Percentiles rank a stretch among this genome's conserved stretches.
These are phyloP conservation scores for Gastracanthus pulcherrimus DNA, from an alignment of 2,888 invertebrate genomes.

Conservation along the genomic window DNA sequence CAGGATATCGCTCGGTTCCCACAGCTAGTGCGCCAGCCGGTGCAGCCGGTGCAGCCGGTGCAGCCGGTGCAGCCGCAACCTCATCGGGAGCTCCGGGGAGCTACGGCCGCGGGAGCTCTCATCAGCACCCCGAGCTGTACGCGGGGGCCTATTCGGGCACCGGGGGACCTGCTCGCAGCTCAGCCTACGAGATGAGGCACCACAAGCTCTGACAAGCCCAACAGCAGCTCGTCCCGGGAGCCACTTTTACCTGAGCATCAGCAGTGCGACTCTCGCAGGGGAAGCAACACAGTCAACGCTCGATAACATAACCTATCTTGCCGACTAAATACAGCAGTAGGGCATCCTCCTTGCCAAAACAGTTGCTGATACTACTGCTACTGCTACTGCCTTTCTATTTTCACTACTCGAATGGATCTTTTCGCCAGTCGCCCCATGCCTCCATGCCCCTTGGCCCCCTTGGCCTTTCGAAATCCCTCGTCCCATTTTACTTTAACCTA, in stretches of 20 bases:
- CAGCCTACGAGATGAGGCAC: constrained; percentile 87
- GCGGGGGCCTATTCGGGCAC: constrained; percentile 84
- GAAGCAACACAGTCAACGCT: neutral
- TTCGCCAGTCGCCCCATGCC: no score
- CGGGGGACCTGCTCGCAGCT: constrained; percentile 71
- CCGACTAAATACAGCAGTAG: neutral
- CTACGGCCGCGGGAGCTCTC: constrained; percentile 47
- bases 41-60: no score
- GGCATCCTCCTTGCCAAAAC: neutral
- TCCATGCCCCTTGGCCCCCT: no score
- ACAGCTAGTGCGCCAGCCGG: constrained; percentile 78
- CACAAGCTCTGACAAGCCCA: constrained; percentile 82
- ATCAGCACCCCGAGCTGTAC: constrained; percentile 82
- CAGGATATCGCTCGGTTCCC: constrained; percentile 77
- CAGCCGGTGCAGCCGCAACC: neutral
- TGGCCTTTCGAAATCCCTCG: no score
- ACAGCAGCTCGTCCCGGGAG: constrained; percentile 20
- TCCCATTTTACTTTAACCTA: no score
- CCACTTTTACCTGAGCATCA: constrained; percentile 26
- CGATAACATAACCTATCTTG: neutral
- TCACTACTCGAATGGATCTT: no score
- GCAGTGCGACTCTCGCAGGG: neutral
- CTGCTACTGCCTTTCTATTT: no score
- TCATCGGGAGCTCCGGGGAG: constrained; percentile 5
- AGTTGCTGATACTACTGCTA: no score